A percentile compares a stretch with the other conserved stretches of the same genome.
Evolutionary conservation across 2,797 vertebrate species (phyloP).

Genomic region (Leontopithecus rosalia): DNA sequence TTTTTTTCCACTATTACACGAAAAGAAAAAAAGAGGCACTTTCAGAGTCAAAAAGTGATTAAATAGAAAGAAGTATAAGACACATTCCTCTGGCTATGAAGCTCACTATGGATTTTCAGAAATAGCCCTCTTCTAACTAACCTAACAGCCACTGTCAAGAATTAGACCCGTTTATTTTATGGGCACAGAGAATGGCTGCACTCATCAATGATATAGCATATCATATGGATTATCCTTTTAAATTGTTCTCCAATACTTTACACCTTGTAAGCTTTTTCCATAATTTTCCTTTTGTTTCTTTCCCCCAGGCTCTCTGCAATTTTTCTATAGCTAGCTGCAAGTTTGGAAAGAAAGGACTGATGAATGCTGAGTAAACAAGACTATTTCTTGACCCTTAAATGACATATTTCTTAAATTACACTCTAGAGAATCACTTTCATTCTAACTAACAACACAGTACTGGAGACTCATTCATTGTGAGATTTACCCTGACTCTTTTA

Average conservation of each 20-base stretch:
- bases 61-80: background rate
- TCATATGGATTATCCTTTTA: background rate
- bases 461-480: background rate
- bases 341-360: background rate
- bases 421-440: background rate
- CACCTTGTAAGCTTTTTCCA: background rate
- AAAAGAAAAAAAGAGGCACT: background rate
- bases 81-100: background rate
- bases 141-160: background rate
- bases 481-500: background rate
- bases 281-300: background rate
- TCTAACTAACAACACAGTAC: background rate
- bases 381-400: background rate
- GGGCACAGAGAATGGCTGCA: background rate
- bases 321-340: background rate
- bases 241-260: background rate
- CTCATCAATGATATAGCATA: background rate
- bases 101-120: background rate
- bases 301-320: background rate
- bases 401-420: background rate
- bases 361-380: background rate
- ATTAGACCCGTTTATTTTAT: background rate
- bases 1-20: background rate
- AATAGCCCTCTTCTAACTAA: background rate
- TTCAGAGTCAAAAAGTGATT: slow-evolving; percentile 15